Conservation (phyloP, 2,888 invertebrate species). For the Drosophila buzzatii region DNA sequence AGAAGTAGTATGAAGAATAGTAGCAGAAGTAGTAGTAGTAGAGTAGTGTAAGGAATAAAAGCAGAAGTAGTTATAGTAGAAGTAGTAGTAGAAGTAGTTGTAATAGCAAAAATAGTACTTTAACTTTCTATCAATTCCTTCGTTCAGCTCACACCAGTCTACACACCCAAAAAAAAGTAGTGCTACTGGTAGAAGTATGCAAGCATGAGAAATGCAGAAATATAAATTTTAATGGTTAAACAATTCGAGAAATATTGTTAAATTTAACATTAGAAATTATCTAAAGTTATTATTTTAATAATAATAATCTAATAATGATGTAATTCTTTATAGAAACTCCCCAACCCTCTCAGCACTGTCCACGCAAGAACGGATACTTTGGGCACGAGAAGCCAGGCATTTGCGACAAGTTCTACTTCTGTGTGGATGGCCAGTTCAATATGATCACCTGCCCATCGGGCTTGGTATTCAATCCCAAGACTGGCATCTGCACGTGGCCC, state of each 20-base stretch:
- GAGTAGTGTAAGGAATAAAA: not conserved
- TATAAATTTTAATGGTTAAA: no score
- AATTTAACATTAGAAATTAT: no score
- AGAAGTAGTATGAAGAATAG: not conserved
- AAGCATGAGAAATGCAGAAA: no score
- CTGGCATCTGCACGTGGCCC: constrained; percentile 96
- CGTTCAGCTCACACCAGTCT: no score
- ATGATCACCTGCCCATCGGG: constrained; percentile 95
- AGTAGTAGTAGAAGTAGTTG: not conserved
- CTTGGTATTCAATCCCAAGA: constrained; percentile 94
- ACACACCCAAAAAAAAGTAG: no score
- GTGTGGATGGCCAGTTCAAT: constrained; percentile 95
- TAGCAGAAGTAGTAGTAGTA: no score
- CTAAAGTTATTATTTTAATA: no score
- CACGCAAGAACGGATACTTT: constrained; percentile 94
- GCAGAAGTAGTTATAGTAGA: not conserved
- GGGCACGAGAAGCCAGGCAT: constrained; percentile 91
- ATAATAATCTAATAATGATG: constrained; percentile 1
- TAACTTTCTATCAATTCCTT: no score
- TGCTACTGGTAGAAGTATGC: no score
- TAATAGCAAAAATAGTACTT: not conserved
- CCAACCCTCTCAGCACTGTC: constrained; percentile 90
- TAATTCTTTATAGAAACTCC: constrained; percentile 88
- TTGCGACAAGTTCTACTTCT: constrained; percentile 95
- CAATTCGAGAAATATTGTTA: no score